phyloP scores from a whole-genome alignment of 2,797 vertebrate species.

The Macroramphosus scolopax region DNA sequence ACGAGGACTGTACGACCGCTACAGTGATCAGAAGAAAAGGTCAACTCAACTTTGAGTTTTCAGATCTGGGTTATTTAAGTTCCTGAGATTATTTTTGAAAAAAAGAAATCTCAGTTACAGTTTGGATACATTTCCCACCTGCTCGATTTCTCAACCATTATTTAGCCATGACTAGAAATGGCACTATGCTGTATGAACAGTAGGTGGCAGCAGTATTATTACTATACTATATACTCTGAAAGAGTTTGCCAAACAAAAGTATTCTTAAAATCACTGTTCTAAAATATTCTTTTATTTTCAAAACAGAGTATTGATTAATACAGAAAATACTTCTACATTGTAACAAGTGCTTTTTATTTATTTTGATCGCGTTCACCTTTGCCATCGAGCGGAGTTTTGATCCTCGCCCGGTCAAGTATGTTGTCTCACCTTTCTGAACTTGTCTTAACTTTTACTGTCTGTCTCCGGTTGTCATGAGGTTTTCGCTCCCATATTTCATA shows the following conservation, averaged over 20 bases:
- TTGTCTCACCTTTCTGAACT: slow-evolving; percentile 11
- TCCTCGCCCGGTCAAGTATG: slow-evolving; percentile 6
- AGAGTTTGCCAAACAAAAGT: slow-evolving; percentile 62
- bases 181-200: slow-evolving; percentile 55
- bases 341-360: slow-evolving; percentile 70
- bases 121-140: slow-evolving; percentile 8
- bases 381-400: slow-evolving; percentile 17
- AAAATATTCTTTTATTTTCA: slow-evolving; percentile 45
- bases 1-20: not conserved
- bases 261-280: slow-evolving; percentile 45
- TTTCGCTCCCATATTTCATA: too few species aligned
- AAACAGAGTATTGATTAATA: slow-evolving; percentile 47
- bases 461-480: not conserved
- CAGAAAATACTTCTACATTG: slow-evolving; percentile 49
- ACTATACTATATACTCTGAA: slow-evolving; percentile 48
- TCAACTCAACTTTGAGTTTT: too few species aligned
- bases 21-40: slow-evolving; percentile 4
- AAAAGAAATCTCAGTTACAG: slow-evolving; percentile 13
- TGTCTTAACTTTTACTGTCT: slow-evolving; percentile 16
- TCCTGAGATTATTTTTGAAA: too few species aligned
- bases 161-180: slow-evolving; percentile 33
- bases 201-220: slow-evolving; percentile 66
- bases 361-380: slow-evolving; percentile 46
- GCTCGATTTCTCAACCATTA: slow-evolving; percentile 26
- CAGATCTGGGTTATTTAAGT: too few species aligned